These are phyloP conservation scores for Datnioides undecimradiatus DNA, from an alignment of 2,113 vertebrate genomes.

Conservation along the genomic window DNA sequence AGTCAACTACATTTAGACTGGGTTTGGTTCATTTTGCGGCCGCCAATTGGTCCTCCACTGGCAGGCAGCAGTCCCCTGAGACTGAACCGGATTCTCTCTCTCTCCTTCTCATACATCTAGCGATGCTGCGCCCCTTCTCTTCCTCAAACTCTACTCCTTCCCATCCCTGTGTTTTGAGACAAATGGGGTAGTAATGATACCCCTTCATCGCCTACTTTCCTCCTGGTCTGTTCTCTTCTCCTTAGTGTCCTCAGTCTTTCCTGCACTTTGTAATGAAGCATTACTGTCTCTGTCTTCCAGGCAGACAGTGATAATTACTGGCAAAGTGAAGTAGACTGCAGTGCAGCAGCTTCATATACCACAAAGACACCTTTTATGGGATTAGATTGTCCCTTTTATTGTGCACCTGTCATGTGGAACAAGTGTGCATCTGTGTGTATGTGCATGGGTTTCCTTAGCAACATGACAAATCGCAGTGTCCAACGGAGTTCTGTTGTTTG, in stretches of 20 bases:
- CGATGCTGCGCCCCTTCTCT: slow-evolving; percentile 28
- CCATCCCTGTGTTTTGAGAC: slow-evolving; percentile 36
- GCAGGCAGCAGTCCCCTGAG: slow-evolving; percentile 24
- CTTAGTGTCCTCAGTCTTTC: slow-evolving; percentile 36
- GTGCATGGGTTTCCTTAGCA: slow-evolving; percentile 48
- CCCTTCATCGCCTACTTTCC: slow-evolving; percentile 42
- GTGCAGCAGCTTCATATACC: slow-evolving; percentile 75
- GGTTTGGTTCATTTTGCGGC: slow-evolving; percentile 48
- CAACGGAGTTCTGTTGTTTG: slow-evolving; percentile 32
- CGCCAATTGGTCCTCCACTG: slow-evolving; percentile 33
- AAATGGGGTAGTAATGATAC: slow-evolving; percentile 55
- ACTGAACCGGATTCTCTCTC: slow-evolving; percentile 51
- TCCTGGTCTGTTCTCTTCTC: slow-evolving; percentile 38
- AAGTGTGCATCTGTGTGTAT: slow-evolving; percentile 12
- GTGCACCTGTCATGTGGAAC: slow-evolving; percentile 56
- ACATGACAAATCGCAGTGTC: slow-evolving; percentile 32
- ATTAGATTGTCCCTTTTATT: slow-evolving; percentile 75
- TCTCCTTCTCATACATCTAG: slow-evolving; percentile 29
- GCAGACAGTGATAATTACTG: slow-evolving; percentile 81
- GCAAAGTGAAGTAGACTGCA: slow-evolving; percentile 66
- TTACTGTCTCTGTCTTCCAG: slow-evolving; percentile 70
- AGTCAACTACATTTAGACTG: slow-evolving; percentile 44
- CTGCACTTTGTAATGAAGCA: slow-evolving; percentile 75
- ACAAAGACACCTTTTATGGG: slow-evolving; percentile 83
- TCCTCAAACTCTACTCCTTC: slow-evolving; percentile 30